Evolutionary conservation across 2,888 invertebrate genomes (phyloP).

Genomic region (Synergus japonicus): DNA sequence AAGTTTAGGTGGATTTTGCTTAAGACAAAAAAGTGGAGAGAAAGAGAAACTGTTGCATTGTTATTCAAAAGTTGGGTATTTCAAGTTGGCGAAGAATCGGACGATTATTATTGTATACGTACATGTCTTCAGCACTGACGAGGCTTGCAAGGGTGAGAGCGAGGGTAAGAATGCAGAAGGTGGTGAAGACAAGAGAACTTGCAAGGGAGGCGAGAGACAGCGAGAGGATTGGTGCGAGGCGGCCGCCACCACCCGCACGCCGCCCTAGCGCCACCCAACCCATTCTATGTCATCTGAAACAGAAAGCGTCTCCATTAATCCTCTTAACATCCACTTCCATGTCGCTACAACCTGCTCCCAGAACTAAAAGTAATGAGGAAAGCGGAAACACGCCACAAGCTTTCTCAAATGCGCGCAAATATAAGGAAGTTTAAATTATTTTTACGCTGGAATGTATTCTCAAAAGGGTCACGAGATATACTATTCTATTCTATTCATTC

Average conservation of each 20-base stretch:
- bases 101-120: slow-evolving; percentile 63
- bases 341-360: slow-evolving; percentile 33
- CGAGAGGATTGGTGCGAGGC: slow-evolving; percentile 76
- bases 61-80: not conserved
- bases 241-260: slow-evolving; percentile 78
- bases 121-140: slow-evolving; percentile 75
- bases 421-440: not conserved
- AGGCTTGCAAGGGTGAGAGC: slow-evolving; percentile 74
- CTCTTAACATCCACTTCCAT: slow-evolving; percentile 9
- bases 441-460: not conserved
- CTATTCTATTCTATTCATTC: not conserved
- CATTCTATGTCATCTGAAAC: slow-evolving; percentile 94
- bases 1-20: too few relatives aligned
- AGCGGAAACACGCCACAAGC: slow-evolving; percentile 17
- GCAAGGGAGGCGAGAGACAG: slow-evolving; percentile 76
- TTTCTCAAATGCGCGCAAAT: slow-evolving; percentile 7
- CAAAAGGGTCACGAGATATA: not conserved
- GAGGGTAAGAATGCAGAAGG: slow-evolving; percentile 73
- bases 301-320: slow-evolving; percentile 59
- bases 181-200: slow-evolving; percentile 73
- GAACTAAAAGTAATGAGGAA: slow-evolving; percentile 18
- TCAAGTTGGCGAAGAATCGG: not conserved
- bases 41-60: not conserved
- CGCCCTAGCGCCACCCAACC: slow-evolving; percentile 92
- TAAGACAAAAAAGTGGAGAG: not conserved